Percentiles rank a stretch among this genome's conserved stretches.
Evolutionary conservation across 2,888 invertebrate genomes (phyloP).

Genomic region (Halictus quadricinctus): DNA sequence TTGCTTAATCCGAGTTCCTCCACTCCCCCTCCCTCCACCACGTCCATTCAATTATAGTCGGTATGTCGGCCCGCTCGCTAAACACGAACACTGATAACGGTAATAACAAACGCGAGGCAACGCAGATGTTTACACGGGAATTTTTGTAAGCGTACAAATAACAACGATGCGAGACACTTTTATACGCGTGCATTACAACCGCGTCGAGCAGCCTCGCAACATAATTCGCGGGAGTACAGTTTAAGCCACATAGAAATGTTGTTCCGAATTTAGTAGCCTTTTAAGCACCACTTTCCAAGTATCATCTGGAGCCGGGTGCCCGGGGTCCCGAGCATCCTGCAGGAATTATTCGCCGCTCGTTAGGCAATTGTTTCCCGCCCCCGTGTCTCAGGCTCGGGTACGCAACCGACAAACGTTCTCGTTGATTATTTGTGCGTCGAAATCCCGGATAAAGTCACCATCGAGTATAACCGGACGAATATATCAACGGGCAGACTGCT

Average conservation of each 20-base stretch:
- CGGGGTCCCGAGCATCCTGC: background rate
- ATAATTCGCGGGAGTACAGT: background rate
- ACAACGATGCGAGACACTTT: background rate
- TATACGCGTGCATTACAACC: background rate
- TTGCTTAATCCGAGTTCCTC: background rate
- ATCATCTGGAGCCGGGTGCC: background rate
- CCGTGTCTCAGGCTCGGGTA: background rate
- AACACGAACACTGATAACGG: background rate
- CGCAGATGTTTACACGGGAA: background rate
- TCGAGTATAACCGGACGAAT: constrained; percentile 3
- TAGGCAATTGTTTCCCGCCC: constrained; percentile 13
- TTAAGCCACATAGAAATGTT: constrained; percentile 11
- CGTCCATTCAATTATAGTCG: background rate
- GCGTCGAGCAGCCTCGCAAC: background rate
- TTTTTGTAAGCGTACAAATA: background rate
- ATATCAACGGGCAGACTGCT: background rate
- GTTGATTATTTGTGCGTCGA: constrained; percentile 4
- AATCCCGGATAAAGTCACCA: constrained; percentile 9
- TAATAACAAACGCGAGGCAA: background rate
- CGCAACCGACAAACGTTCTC: constrained; percentile 6
- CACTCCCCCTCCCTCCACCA: no score
- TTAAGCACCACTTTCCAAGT: constrained; percentile 1
- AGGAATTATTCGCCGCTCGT: constrained; percentile 10
- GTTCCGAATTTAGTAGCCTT: constrained; percentile 4
- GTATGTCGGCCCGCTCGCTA: background rate